phyloP scores from a whole-genome alignment of 2,113 vertebrate genomes.

The Mormyrus lacerda region DNA sequence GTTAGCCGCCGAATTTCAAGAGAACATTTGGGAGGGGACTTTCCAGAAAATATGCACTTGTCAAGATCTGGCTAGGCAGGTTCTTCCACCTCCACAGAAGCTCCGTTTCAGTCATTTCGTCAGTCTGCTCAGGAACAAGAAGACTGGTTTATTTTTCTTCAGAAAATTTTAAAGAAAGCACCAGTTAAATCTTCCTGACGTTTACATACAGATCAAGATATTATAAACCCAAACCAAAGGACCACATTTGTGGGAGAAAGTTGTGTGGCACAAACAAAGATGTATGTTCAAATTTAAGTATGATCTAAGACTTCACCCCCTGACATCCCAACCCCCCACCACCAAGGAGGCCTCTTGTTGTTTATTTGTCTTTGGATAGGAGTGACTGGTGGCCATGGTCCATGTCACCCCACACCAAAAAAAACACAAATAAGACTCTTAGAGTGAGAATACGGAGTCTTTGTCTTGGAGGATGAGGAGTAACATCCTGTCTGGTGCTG shows the following conservation, averaged over 20 bases:
- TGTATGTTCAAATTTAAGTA: not conserved
- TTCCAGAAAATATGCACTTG: slow-evolving; percentile 3
- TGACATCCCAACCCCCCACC: not conserved
- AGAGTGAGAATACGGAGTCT: not conserved
- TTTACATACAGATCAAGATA: slow-evolving; percentile 48
- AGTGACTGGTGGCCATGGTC: not conserved
- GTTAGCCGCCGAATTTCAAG: not conserved
- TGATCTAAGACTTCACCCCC: not conserved
- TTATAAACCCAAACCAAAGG: slow-evolving; percentile 53
- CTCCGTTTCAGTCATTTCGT: not conserved
- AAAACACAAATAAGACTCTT: not conserved
- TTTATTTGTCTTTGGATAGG: not conserved
- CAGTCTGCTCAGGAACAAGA: not conserved
- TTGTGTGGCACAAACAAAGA: not conserved
- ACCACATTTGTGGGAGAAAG: slow-evolving; percentile 33
- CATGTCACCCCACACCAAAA: not conserved
- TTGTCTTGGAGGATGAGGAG: not conserved
- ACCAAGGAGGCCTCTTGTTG: not conserved
- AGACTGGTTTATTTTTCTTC: not conserved
- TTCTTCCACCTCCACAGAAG: not conserved
- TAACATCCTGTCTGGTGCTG: not conserved
- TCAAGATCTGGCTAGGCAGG: not conserved
- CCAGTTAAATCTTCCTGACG: slow-evolving; percentile 38
- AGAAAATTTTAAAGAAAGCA: slow-evolving; percentile 53
- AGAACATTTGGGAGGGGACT: slow-evolving; percentile 3